A percentile compares a stretch with the other conserved stretches of the same genome.
Evolutionary conservation across 2,797 vertebrate species (phyloP).

Genomic region (Enteromius mattozi): DNA sequence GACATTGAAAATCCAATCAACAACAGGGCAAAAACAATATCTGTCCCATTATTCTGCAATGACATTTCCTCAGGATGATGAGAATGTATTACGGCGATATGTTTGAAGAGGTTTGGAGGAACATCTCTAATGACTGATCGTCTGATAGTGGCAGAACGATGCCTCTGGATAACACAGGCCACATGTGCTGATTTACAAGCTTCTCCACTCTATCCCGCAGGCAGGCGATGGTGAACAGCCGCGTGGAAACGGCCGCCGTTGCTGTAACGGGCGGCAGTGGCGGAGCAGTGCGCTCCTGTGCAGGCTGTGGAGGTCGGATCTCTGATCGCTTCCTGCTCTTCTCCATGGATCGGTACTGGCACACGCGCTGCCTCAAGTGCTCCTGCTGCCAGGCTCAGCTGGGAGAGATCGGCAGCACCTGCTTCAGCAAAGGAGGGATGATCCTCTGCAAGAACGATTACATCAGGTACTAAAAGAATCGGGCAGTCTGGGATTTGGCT

Average conservation of each 20-base stretch:
- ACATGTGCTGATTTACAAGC: not conserved
- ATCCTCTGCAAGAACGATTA: slow-evolving; percentile 86
- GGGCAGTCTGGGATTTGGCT: not conserved
- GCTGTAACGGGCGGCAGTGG: slow-evolving; percentile 71
- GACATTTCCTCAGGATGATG: not conserved
- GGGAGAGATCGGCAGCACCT: slow-evolving; percentile 83
- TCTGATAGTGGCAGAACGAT: slow-evolving; percentile 8
- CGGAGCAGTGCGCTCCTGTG: slow-evolving; percentile 69
- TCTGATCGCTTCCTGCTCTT: slow-evolving; percentile 82
- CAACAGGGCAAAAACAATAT: not conserved
- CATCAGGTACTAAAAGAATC: slow-evolving; percentile 74
- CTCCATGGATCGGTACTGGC: slow-evolving; percentile 85
- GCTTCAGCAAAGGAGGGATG: slow-evolving; percentile 86
- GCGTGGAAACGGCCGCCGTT: slow-evolving; percentile 72
- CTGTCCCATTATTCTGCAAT: slow-evolving; percentile 4
- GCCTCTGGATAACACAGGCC: slow-evolving; percentile 14
- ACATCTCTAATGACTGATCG: slow-evolving; percentile 21
- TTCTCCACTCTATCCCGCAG: slow-evolving; percentile 45
- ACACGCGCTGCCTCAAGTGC: slow-evolving; percentile 83
- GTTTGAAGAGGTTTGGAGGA: not conserved
- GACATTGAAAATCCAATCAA: slow-evolving; percentile 1
- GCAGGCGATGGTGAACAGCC: slow-evolving; percentile 78
- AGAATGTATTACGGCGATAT: slow-evolving; percentile 21
- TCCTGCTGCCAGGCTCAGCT: slow-evolving; percentile 85
- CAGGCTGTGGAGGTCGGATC: slow-evolving; percentile 79